Base-by-base conservation (phyloP, 2,797 vertebrate species). In the Allobates femoralis region DNA sequence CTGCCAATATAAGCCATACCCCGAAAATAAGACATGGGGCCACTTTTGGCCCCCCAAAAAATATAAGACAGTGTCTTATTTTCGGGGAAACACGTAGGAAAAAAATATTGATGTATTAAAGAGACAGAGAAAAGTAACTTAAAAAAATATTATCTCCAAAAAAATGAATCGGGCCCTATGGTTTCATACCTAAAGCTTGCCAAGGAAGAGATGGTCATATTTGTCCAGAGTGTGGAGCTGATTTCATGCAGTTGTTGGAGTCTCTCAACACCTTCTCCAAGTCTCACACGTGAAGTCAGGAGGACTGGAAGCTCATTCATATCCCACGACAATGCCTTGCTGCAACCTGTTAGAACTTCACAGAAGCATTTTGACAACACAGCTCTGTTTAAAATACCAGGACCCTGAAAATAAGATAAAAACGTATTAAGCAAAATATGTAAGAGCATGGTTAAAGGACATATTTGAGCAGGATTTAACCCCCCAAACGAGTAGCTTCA, bases 341-440 rank as follows among this genome's bases (percentile, higher is more conserved):
- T 95, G 89, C 94, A 94, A 91, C 90, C 95, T 90, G 94, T 96
- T 75, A 99, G 92, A 89, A 98, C 93, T 91, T 96, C 97, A 92
- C 97, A 95, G 91, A 97, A 94, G 91, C 97, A 99, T 86, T 94
- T 95, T 1, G 98, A 97, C 94, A 97, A 96, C 89, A 98, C 91
- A 0, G 97, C 97, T 94, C 94, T 95, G 85, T 91, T 95, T 90
- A 99, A 92, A 93, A 96, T 90, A 53, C 95, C 94, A 6, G 98
- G 97, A 60, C 98, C 98, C 98, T 99, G 90, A 89, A 86, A 74
- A 73, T 90, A 85, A 88, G 91, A 80, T n/a, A 93, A 55, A 15
- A 74, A n/a, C 21, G 12, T n/a, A 69, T 51, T 51, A 81, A 51
- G 8, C 58, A 64, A 67, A 34, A 67, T 34, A 69, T 3, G 37